Conservation (phyloP, 2,113 vertebrate species). For the Mungos mungo region DNA sequence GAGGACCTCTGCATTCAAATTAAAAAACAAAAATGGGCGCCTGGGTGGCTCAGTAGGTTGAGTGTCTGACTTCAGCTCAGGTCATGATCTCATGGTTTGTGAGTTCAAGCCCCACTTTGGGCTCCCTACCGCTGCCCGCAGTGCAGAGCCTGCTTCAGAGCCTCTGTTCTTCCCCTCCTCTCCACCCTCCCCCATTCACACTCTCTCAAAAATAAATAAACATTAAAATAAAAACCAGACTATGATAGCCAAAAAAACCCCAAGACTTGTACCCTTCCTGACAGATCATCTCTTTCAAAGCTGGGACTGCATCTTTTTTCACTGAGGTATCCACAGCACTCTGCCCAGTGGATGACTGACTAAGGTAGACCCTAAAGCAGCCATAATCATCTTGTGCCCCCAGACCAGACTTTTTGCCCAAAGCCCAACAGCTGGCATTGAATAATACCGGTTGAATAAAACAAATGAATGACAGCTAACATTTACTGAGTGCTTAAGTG, state of each 20-base stretch:
- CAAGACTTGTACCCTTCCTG: not conserved
- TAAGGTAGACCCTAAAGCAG: not conserved
- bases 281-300: not conserved
- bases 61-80: too few species aligned
- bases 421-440: not conserved
- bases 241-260: not conserved
- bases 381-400: not conserved
- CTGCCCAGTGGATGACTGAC: not conserved
- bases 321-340: not conserved
- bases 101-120: too few species aligned
- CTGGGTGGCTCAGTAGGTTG: not conserved
- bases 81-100: too few species aligned
- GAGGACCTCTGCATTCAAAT: not conserved
- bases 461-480: not conserved
- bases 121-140: too few species aligned
- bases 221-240: not conserved
- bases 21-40: not conserved
- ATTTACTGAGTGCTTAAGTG: not conserved
- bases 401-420: not conserved
- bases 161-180: too few species aligned
- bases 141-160: too few species aligned
- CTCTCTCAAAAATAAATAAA: not conserved
- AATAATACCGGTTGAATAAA: not conserved
- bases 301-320: not conserved
- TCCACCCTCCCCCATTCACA: too few species aligned